Evolutionary conservation across 1,140 invertebrate genomes (phyloP).

Genomic region (Gonatopus flavifemur): DNA sequence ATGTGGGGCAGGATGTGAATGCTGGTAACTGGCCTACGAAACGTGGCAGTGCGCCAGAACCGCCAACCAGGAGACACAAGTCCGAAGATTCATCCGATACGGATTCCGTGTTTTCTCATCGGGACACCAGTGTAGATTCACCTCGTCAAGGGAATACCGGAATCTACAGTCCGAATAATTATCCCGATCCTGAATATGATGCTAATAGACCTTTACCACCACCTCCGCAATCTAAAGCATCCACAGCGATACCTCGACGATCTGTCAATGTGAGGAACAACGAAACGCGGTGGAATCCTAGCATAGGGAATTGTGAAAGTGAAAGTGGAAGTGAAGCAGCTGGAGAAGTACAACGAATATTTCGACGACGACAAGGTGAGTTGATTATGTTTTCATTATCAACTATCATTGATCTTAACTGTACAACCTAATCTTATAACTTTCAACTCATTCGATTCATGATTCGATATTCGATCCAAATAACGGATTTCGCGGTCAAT

Average conservation of each 20-base stretch:
- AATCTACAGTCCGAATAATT: conserved; percentile 9
- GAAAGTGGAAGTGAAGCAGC: conserved; percentile 68
- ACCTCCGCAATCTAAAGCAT: no score
- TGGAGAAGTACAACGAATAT: conserved; percentile 65
- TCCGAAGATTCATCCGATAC: conserved; percentile 37
- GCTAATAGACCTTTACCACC: conserved; percentile 48
- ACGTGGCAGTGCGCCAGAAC: conserved; percentile 59
- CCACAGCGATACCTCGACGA: conserved; percentile 23
- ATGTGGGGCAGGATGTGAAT: conserved; percentile 24
- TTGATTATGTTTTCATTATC: conserved; percentile 6
- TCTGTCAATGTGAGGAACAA: background rate
- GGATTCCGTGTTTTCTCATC: conserved; percentile 27
- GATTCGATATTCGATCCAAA: no score
- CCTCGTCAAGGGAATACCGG: background rate
- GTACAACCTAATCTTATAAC: no score
- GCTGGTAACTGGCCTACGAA: conserved; percentile 58
- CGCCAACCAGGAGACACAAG: conserved; percentile 55
- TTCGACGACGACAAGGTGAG: conserved; percentile 55
- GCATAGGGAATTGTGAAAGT: conserved; percentile 42
- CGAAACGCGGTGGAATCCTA: conserved; percentile 19
- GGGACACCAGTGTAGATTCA: conserved; percentile 26
- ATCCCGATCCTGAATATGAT: conserved; percentile 35
- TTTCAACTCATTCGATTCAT: no score
- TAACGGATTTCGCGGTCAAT: no score
- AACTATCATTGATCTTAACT: background rate